These are phyloP conservation scores for Tineola bisselliella DNA, from an alignment of 2,888 invertebrate genomes.

Conservation along the genomic window DNA sequence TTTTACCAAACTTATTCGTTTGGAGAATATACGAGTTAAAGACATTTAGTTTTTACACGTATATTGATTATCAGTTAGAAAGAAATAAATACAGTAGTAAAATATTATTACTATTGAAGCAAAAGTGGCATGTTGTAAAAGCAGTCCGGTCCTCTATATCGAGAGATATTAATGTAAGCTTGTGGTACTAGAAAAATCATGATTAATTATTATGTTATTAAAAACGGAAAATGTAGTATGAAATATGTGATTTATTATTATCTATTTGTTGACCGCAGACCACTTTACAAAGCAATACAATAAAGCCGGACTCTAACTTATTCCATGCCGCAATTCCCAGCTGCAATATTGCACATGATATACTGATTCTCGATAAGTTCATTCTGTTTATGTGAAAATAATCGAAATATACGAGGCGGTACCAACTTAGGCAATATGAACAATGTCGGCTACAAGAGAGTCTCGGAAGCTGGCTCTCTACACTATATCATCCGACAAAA, in stretches of 20 bases:
- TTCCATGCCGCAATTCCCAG: slow-evolving; percentile 16
- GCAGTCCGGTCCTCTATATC: no score
- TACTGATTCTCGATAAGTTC: slow-evolving; percentile 26
- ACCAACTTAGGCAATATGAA: slow-evolving; percentile 14
- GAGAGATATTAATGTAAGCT: no score
- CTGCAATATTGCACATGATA: slow-evolving; percentile 26
- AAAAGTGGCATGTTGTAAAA: no score
- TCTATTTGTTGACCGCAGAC: slow-evolving; percentile 3
- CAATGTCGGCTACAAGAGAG: slow-evolving; percentile 8
- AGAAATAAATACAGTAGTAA: no score
- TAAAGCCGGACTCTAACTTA: slow-evolving; percentile 17
- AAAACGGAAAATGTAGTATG: not conserved
- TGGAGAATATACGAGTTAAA: not conserved
- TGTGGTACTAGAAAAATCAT: no score
- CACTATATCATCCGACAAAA: slow-evolving; percentile 16
- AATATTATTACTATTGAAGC: no score
- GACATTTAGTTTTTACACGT: not conserved
- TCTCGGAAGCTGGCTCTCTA: slow-evolving; percentile 6
- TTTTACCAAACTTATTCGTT: not conserved
- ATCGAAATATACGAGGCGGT: slow-evolving; percentile 23
- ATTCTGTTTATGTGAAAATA: slow-evolving; percentile 26
- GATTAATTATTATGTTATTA: no score
- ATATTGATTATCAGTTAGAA: no score
- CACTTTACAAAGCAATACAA: slow-evolving; percentile 16
- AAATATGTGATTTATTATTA: not conserved